Evolutionary conservation across 2,888 invertebrate species (phyloP), one percentile per base, ranked within the genome.

Genomic region (Amphipoea oculea): DNA sequence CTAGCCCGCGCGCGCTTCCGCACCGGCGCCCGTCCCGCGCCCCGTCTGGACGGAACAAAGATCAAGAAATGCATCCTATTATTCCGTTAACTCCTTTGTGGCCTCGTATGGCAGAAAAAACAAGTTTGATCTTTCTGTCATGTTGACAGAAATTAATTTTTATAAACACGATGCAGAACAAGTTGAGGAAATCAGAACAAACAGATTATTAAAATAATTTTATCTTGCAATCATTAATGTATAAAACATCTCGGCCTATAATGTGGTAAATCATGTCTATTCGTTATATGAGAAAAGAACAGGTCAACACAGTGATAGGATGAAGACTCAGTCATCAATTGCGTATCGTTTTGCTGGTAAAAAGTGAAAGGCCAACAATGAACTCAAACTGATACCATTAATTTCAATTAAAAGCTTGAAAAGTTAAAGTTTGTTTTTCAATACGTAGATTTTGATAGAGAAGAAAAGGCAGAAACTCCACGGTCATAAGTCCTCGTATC

Each of bases 231-330:
- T 76, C 7, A 23, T 23, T 20, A 23, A 70, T 54, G 23, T 70
- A 23, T 54, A 7, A 36, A 36, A 14, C 60, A 70, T 36, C 70
- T 14, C 14, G 7, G 14, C 57, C 5, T 29, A 51, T 5, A 17
- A 76, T 76, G 76, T 78, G 76, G 76, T 76, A 51, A 63, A 42
- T 63, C 23, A 63, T 51, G 0, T 51, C n/a, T 76, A 14, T 0
- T 62, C 11, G 42, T 7, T 20, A 60, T 17, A n/a, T 23, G 9
- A 23, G 9, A 70, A 14, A 5, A 23, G 9, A 57, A 23, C 9
- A 70, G 70, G 17, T 70, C 2, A 14, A 51, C 7, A 51, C 36
- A 36, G 12, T 57, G 23, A 23, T 51, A 69, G 7, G 4, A 36
- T 23, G 36, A 29, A 11, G 29, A 51, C 7, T 51, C 4, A 12